These are phyloP conservation scores for Tragulus kanchil DNA, from an alignment of 2,113 vertebrate species.

Conservation along the genomic window DNA sequence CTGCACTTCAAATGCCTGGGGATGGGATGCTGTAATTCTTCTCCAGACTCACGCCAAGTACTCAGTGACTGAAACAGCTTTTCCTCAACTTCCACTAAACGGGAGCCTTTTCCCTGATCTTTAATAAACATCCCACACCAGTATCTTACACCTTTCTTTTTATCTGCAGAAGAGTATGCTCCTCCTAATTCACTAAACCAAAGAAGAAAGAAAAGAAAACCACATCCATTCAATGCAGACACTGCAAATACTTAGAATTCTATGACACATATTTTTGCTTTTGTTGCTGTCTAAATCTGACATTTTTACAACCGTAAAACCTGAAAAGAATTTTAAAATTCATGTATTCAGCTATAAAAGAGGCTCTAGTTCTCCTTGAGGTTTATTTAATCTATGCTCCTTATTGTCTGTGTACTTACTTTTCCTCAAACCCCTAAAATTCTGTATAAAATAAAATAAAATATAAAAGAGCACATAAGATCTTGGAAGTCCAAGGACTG, in stretches of 20 bases:
- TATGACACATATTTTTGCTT: not conserved
- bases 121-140: not conserved
- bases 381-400: not conserved
- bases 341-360: not conserved
- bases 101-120: not conserved
- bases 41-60: not conserved
- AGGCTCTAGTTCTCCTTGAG: not conserved
- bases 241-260: not conserved
- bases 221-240: not conserved
- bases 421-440: not conserved
- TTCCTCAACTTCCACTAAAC: slow-evolving; percentile 1
- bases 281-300: not conserved
- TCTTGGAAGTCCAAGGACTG: not conserved
- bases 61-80: not conserved
- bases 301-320: slow-evolving; percentile 7
- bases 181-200: not conserved
- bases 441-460: not conserved
- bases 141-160: not conserved
- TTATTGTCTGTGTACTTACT: not conserved
- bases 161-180: not conserved
- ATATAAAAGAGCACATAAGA: not conserved
- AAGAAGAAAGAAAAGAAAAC: not conserved
- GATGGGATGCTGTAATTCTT: not conserved
- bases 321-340: not conserved
- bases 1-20: not conserved